Evolutionary conservation across 2,113 vertebrate genomes (phyloP).

Genomic region (Bujurquina vittata): DNA sequence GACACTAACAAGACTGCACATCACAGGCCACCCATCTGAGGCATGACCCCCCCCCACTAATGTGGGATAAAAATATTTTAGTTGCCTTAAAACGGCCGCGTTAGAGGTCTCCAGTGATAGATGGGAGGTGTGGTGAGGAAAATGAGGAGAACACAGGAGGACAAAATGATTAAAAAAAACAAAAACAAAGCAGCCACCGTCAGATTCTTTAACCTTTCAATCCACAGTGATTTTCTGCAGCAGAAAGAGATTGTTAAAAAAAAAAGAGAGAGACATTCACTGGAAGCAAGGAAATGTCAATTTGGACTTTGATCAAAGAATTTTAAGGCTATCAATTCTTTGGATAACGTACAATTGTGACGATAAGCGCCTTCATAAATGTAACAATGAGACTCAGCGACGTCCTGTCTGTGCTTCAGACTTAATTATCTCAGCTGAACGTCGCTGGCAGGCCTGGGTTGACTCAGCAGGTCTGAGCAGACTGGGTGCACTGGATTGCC

Average conservation of each 20-base stretch:
- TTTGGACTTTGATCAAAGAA: not conserved
- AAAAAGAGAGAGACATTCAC: not conserved
- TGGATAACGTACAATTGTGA: not conserved
- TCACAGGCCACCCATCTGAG: conserved; percentile 12
- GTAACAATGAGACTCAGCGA: not conserved
- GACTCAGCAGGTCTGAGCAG: not conserved
- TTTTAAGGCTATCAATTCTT: not conserved
- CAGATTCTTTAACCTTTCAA: not conserved
- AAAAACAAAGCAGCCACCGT: not conserved
- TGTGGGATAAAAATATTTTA: conserved; percentile 28
- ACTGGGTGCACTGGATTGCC: not conserved
- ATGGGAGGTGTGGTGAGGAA: not conserved
- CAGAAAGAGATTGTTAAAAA: not conserved
- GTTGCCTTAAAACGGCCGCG: conserved; percentile 13
- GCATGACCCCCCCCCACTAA: not conserved
- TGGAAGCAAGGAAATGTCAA: not conserved
- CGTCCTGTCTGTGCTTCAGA: not conserved
- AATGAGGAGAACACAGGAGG: not conserved
- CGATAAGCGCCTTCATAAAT: not conserved
- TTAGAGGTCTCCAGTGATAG: conserved; percentile 3
- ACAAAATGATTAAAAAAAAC: not conserved
- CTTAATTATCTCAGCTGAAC: not conserved
- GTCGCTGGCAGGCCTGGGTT: not conserved
- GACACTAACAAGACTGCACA: conserved; percentile 44
- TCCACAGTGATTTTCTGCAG: not conserved